Conservation (phyloP, 2,888 invertebrate species). For the Cryptocephalus primarius region DNA sequence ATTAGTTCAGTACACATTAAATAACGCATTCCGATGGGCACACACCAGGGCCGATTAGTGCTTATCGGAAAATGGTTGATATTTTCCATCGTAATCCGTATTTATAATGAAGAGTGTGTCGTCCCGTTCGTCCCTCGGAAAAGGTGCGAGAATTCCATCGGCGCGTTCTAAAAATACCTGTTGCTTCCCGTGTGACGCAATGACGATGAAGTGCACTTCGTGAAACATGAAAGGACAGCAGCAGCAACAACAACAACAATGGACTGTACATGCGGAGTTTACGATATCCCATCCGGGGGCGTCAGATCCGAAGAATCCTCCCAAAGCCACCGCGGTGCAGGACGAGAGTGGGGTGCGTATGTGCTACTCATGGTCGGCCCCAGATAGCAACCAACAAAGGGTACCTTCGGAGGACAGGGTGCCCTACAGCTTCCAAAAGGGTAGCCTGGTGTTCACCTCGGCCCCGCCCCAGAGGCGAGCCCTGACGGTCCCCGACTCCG, state of each 20-base stretch:
- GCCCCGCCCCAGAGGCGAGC: constrained; percentile 30
- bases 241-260: constrained; percentile 43
- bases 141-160: neutral
- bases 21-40: neutral
- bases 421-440: constrained; percentile 39
- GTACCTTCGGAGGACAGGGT: neutral
- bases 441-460: constrained; percentile 44
- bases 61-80: no score
- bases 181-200: constrained; percentile 8
- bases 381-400: neutral
- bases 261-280: constrained; percentile 59
- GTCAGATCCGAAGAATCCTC: constrained; percentile 34
- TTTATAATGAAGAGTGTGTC: no score
- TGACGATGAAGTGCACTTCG: constrained; percentile 6
- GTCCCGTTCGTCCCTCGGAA: no score
- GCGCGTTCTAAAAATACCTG: constrained; percentile 13
- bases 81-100: no score
- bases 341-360: constrained; percentile 43
- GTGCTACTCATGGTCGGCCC: constrained; percentile 40
- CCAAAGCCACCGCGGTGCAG: constrained; percentile 32
- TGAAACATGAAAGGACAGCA: constrained; percentile 10
- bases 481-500: constrained; percentile 33
- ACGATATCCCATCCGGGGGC: constrained; percentile 45
- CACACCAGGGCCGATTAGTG: no score
- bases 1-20: constrained; percentile 1